Evolutionary conservation across 1,140 invertebrate genomes (phyloP), one percentile per base, ranked within the genome.

Genomic region (Choristoneura fumiferana): DNA sequence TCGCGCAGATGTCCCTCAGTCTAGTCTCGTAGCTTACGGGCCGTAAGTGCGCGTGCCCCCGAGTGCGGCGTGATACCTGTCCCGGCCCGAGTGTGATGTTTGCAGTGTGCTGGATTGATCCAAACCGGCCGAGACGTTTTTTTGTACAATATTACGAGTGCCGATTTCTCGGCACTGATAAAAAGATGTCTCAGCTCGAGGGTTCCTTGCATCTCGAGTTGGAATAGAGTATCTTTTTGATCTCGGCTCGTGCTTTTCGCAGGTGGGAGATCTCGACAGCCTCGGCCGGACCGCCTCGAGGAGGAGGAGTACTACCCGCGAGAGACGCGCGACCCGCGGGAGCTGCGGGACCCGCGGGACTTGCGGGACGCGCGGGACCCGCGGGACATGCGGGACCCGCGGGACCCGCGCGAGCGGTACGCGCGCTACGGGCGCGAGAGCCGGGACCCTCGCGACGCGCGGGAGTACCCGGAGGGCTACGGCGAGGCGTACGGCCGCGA

Each of bases 221-320:
- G 43, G 22, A 15, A 18, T 10, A 5, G 17, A 12, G 22, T 22
- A 10, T 22, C n/a, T 49, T 4, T 18, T 29, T 49, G 12, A 49
- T 29, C 17, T 8, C 9, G 13, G 18, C 38, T 35, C 13, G 1
- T 17, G 39, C 49, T 57, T 58, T 55, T 61, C 63, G 0, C 72
- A 89, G 81, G 86, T 56, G 73, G 75, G 62, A 71, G 89, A 67
- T 73, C 78, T 60, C 76, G 81, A 52, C 72, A 76, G 64, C 63
- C 78, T 58, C 73, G 89, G 60, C 70, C 80, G 57, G 86, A 85
- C 67, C 78, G 87, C 5, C 74, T 86, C 36, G 84, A 90, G 66
- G 89, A 90, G 66, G 89, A 90, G 61, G 89, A 90, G 68, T 88
- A 89, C 63, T 90, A 89, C 69, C 72, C 82, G 55, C 78, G 81